Evolutionary conservation across 2,113 vertebrate species (phyloP), one percentile per base, ranked within the genome.

Genomic region (Otus sunia): DNA sequence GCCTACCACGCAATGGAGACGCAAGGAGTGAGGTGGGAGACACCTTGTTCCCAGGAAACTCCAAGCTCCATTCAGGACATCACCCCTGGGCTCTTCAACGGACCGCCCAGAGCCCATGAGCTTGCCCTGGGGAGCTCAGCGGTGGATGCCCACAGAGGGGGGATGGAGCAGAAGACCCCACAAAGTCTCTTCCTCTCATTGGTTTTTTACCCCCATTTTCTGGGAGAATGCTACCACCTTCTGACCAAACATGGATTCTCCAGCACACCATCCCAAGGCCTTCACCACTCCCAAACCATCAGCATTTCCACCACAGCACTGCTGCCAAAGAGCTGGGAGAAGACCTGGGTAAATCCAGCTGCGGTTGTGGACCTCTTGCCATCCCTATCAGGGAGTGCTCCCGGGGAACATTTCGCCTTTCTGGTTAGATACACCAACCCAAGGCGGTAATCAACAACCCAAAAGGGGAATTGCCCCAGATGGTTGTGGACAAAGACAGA

Each of bases 241-340:
- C 69, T 50, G 41, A 60, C 47, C 41, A 56, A 67, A 39, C 29
- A 39, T 11, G 34, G 71, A 76, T n/a, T 45, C 39, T 32, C 29
- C 50, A 59, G 49, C 34, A 64, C 43, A 27, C 23, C 29, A 47
- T 12, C 56, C 63, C 43, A 81, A 59, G 26, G 34, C 52, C 69
- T 66, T 71, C 32, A 36, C 32, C 41, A 12, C 22, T 78, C 66
- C 39, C 37, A 39, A 52, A 62, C 9, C 49, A 74, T 22, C 64
- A 73, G 15, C 32, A 27, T 4, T 23, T 47, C 63, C 1, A 0
- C n/a, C 16, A 23, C 29, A 34, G 26, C 1, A 0, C 11, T 37
- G 25, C 17, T 75, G 43, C 19, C 0, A 1, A 71, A 75, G 37
- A 58, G 15, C 50, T 75, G 12, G 34, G 22, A 43, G 17, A 74